Percentiles rank a stretch among this genome's conserved stretches.
Evolutionary conservation across 2,888 invertebrate genomes (phyloP).

Genomic region (Pristionchus japonicus): DNA sequence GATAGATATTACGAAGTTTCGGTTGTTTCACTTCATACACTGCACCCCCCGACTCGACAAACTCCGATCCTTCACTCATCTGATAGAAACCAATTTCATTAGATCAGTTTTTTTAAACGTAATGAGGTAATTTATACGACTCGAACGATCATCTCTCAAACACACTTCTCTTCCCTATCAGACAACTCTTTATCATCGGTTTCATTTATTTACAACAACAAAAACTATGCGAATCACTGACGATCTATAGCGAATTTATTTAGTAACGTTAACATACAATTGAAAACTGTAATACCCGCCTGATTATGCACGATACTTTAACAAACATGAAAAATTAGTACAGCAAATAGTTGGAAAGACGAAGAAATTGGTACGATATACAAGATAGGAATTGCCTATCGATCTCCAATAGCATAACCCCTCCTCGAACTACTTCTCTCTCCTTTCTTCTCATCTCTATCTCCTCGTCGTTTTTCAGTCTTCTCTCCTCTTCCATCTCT

Average conservation of each 20-base stretch:
- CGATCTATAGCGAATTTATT: background rate
- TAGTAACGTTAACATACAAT: background rate
- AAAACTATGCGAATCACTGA: background rate
- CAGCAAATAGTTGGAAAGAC: background rate
- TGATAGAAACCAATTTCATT: background rate
- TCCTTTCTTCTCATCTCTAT: background rate
- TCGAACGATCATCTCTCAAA: background rate
- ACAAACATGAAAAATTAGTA: background rate
- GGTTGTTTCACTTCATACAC: background rate
- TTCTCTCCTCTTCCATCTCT: conserved; percentile 39
- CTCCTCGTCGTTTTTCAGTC: background rate
- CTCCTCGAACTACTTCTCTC: background rate
- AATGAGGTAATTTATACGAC: background rate
- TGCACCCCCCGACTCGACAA: background rate
- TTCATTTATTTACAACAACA: conserved; percentile 21
- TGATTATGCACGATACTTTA: background rate
- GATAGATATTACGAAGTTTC: background rate
- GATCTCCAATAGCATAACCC: conserved; percentile 42
- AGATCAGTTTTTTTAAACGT: background rate
- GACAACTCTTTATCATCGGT: background rate
- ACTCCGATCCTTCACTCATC: conserved; percentile 8
- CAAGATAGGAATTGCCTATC: background rate
- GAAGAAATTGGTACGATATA: background rate
- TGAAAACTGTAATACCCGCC: background rate
- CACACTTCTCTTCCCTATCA: background rate